Base-by-base conservation (phyloP, 2,888 invertebrate species). In the Metalampra italica region DNA sequence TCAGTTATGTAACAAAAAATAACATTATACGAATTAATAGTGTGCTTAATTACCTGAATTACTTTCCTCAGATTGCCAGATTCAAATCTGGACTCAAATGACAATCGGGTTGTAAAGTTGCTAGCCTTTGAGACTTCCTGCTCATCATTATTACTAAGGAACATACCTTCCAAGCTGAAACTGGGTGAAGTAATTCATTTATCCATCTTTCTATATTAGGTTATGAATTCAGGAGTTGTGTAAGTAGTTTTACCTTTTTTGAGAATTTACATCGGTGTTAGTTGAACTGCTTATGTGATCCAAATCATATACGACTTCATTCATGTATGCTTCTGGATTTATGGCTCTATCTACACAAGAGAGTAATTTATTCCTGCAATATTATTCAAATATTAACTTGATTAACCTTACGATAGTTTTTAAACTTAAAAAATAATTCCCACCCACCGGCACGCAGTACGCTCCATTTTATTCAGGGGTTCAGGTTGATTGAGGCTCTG, bases 31-130 rank as follows among this genome's bases (percentile, higher is more conserved):
- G n/a, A 36, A 4, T 30, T 15, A 15, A 3, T 22, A 22, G 22
- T 22, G n/a, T n/a, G n/a, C n/a, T n/a, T 47, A 50, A 53, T 60
- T 72, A 87, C 95, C 92, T 95, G 95, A 72, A 95, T 93, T 14
- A 91, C 96, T 90, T 94, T 94, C 50, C 96, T 89, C 29, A 97
- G 87, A 82, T 97, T 97, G 15, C 96, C 97, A 60, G 94, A 93
- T 75, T 97, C 97, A 82, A 97, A 97, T 68, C 96, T 91, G 5
- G 96, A 94, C 73, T 96, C 96, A 75, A 97, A 97, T 46, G 89
- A 83, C 40, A 96, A 83, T 61, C 84, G 77, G 55, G 83, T 84
- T 0, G 82, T 66, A 57, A 77, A 87, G 37, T 59, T 66, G 65
- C 78, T 79, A 57, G 81, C 59, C 76, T 86, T 77, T 38, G 73